These are phyloP conservation scores for Agrotis clavis DNA, from an alignment of 2,888 invertebrate genomes.

Conservation along the genomic window DNA sequence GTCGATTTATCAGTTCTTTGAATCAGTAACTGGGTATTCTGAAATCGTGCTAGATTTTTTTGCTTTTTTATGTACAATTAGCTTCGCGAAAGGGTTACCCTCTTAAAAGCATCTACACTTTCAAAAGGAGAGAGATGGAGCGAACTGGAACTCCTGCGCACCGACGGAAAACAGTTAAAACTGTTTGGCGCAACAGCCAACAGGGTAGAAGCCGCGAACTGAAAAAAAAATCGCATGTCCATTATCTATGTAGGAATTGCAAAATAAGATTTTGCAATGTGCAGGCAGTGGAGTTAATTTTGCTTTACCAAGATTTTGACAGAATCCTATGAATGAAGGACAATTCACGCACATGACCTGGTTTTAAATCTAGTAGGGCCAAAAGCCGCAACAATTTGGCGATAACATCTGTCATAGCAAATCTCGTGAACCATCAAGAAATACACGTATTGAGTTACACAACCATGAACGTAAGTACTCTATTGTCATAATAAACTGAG, in stretches of 20 bases:
- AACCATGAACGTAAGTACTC: slow-evolving; percentile 12
- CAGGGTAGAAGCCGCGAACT: too few relatives aligned
- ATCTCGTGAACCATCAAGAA: slow-evolving; percentile 41
- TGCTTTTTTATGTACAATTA: too few relatives aligned
- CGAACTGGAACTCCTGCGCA: too few relatives aligned
- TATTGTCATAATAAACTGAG: slow-evolving; percentile 20
- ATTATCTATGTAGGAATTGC: neutral
- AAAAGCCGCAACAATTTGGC: slow-evolving; percentile 33
- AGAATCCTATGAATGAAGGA: slow-evolving; percentile 25
- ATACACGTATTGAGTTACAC: slow-evolving; percentile 34
- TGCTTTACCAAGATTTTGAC: slow-evolving; percentile 2
- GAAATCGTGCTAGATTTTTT: neutral
- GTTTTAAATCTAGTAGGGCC: slow-evolving; percentile 25
- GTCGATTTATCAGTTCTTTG: slow-evolving; percentile 63
- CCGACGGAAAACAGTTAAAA: too few relatives aligned
- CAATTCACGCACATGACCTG: slow-evolving; percentile 34
- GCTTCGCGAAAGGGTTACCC: too few relatives aligned
- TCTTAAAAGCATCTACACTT: too few relatives aligned
- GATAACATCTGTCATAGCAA: slow-evolving; percentile 44
- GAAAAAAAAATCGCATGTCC: neutral
- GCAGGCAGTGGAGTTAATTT: neutral
- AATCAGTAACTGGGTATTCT: slow-evolving; percentile 50
- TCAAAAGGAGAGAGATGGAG: too few relatives aligned
- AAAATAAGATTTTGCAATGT: neutral
- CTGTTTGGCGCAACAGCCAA: too few relatives aligned